A percentile compares a stretch with the other conserved stretches of the same genome.
Evolutionary conservation across 2,113 vertebrate genomes (phyloP).

Genomic region (Peromyscus californicus): DNA sequence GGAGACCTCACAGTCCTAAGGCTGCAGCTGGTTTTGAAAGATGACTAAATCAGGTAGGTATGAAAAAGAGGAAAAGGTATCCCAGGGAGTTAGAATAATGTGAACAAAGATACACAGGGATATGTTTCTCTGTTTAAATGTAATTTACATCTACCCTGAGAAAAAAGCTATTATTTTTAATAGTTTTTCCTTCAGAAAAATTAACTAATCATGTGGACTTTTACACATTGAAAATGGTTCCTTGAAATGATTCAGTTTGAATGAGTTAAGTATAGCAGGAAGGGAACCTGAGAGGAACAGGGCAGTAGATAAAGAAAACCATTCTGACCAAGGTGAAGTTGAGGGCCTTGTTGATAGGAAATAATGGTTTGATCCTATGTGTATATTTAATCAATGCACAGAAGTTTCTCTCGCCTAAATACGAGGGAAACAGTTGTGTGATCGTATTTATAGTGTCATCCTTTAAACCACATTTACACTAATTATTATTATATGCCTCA

Average conservation of each 20-base stretch:
- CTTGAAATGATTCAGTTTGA: background rate
- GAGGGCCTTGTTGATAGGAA: background rate
- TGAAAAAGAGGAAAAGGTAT: background rate
- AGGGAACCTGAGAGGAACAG: background rate
- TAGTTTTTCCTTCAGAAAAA: background rate
- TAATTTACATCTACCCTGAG: background rate
- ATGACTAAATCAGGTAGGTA: background rate
- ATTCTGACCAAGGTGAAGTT: background rate
- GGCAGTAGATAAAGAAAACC: background rate
- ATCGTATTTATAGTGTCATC: background rate
- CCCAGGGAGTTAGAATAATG: background rate
- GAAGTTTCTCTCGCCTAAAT: background rate
- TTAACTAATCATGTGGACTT: background rate
- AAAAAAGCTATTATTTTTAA: background rate
- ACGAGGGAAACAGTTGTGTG: background rate
- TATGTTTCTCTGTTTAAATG: background rate
- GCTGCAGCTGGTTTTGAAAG: background rate
- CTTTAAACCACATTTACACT: background rate
- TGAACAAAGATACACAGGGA: background rate
- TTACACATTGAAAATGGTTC: background rate
- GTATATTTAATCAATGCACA: background rate
- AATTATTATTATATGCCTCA: background rate
- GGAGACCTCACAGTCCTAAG: background rate
- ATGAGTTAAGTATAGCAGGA: background rate
- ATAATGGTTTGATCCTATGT: background rate